Base-by-base conservation (phyloP, 2,797 vertebrate genomes). In the Garrulus glandarius region DNA sequence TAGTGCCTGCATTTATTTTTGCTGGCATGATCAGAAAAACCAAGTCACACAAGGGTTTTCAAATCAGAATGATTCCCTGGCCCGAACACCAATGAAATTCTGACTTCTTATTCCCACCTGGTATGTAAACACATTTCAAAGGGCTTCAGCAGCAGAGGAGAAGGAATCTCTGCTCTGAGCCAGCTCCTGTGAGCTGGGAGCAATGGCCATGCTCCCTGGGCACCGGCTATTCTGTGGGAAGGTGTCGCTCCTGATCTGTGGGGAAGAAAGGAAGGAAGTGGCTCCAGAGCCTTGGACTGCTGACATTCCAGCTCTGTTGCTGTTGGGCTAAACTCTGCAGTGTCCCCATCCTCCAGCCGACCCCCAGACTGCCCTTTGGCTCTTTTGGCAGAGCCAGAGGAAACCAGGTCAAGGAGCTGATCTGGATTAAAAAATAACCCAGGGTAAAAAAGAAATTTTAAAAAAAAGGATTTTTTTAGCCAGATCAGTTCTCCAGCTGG, bases 71-170 rank as follows among this genome's bases (percentile, higher is more conserved):
- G 14, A 89, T 63, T 87, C 44, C 34, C 52, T 75, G 60, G 71
- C 65, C 65, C 1, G 18, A 94, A 67, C 44, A 86, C 57, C 61
- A 78, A 46, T 6, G 8, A 67, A 83, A 88, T 86, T 71, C 61
- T 70, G 53, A 57, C n/a, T 55, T 89, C 77, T 91, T 60, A 77
- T 74, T 75, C 84, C 47, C 0, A 1, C 32, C 74, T 92, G 65
- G 69, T 75, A 94, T 83, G 79, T 89, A 93, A 95, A 89, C 87
- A 88, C 39, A 57, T 87, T 90, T 90, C 9, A 26, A 78, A 94
- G 55, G 43, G 36, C 59, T 78, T 76, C 68, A 84, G 92, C 3
- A 22, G 84, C 1, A 5, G 47, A 70, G 20, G 15, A 69, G 71
- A 85, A 87, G 76, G 83, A 93, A 83, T 81, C 64, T 80, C 44